Percentiles rank a stretch among this genome's conserved stretches.
Conservation (phyloP, 2,888 invertebrate species). For the Zhuqinia jingwanae region DNA sequence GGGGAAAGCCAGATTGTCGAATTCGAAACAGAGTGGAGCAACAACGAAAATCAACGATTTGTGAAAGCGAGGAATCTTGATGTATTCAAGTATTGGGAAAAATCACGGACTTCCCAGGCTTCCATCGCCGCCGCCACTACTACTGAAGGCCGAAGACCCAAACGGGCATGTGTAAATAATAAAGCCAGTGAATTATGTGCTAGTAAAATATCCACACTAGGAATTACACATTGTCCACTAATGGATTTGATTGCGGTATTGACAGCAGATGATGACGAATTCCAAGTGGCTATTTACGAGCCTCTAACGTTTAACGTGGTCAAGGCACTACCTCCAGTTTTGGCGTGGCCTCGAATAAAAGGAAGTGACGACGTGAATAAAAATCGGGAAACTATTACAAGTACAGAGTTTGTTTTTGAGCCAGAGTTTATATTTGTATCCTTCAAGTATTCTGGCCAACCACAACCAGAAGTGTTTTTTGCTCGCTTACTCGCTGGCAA, state of each 20-base stretch:
- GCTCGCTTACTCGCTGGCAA: not conserved
- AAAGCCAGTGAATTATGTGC: not conserved
- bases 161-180: not conserved
- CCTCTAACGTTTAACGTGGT: not conserved
- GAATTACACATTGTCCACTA: not conserved
- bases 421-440: not conserved
- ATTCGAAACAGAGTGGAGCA: not conserved
- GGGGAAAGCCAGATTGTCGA: not conserved
- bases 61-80: not conserved
- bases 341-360: not conserved
- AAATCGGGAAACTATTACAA: not conserved
- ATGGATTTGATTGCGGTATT: slow-evolving; percentile 1
- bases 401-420: slow-evolving; percentile 9
- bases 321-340: slow-evolving; percentile 9
- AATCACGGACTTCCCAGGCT: not conserved
- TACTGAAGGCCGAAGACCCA: not conserved
- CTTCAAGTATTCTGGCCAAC: slow-evolving; percentile 2
- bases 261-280: slow-evolving; percentile 24
- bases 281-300: slow-evolving; percentile 10
- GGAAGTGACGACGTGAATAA: not conserved
- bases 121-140: not conserved
- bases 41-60: not conserved
- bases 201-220: not conserved
- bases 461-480: not conserved
- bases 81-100: not conserved